Evolutionary conservation across 2,113 vertebrate species (phyloP), one percentile per base, ranked within the genome.

Genomic region (Gallinago undulata): DNA sequence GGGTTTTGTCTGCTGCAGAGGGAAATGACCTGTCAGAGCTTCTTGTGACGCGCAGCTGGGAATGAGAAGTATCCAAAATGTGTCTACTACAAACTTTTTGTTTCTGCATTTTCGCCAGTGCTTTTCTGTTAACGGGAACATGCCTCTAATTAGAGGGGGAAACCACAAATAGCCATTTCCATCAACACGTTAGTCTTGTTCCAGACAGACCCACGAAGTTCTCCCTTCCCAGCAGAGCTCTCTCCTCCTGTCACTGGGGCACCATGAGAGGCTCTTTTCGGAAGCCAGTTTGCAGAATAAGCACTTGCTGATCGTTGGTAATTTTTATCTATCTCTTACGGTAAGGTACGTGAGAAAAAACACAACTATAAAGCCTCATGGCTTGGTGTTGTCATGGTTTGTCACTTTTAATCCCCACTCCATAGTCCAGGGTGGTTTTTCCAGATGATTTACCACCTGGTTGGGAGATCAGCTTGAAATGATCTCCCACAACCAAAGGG

Each of bases 31-130:
- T 17, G 3, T 60, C 57, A 47, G 72, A 39, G 24, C 78, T 72
- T 14, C 73, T 67, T 7, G 0, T 9, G 66, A 18, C 2, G 39
- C 0, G 0, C 43, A 28, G 12, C 1, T 39, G 86, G 94, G 80
- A 93, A 63, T 10, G 5, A 28, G 82, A 92, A 95, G 18, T 23
- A 5, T 6, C 60, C 1, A 3, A 53, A 92, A 74, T 74, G 59
- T 69, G 77, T 13, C 66, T 43, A 3, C 53, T 43, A 1, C 33
- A 4, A 35, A 2, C 30, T 69, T 96, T 72, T 60, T 92, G 70
- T 28, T 94, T 79, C 93, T 79, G 51, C 73, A 21, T 91, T 84
- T 41, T 5, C 4, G 10, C 51, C 11, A 4, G 21, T 21, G 81
- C 47, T 43, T 48, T 73, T 82, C 69, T 60, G 27, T 22, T 6